Percentiles rank a stretch among this genome's conserved stretches.
These are phyloP conservation scores for Meriones psammophilus DNA, from an alignment of 2,797 vertebrate genomes.

Conservation along the genomic window DNA sequence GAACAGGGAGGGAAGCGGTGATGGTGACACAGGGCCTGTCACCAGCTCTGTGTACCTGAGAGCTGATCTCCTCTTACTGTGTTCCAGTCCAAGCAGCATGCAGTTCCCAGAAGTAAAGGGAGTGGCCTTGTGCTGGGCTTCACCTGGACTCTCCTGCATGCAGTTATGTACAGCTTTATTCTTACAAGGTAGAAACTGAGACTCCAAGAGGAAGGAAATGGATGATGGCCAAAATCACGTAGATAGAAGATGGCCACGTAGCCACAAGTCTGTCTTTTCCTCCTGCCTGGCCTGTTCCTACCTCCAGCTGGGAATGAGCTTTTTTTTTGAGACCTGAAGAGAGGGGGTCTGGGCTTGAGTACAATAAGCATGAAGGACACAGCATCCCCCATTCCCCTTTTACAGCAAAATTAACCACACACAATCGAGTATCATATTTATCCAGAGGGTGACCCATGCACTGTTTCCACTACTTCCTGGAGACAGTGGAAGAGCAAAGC, in stretches of 20 bases:
- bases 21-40: neutral
- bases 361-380: neutral
- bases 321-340: neutral
- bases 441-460: no score
- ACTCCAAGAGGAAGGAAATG: neutral
- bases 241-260: neutral
- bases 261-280: neutral
- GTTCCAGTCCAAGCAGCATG: neutral
- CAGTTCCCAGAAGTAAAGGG: neutral
- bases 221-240: neutral
- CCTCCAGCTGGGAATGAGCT: neutral
- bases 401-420: neutral
- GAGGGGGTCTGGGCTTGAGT: neutral
- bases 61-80: neutral
- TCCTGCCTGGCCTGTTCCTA: neutral
- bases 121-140: neutral
- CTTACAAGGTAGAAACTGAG: slow-evolving; percentile 20
- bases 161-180: neutral
- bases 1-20: neutral
- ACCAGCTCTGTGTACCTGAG: neutral
- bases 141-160: neutral
- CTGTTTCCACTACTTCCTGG: neutral
- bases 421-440: neutral
- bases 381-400: neutral
- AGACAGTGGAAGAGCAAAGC: neutral